Evolutionary conservation across 2,888 invertebrate genomes (phyloP), one percentile per base, ranked within the genome.

Genomic region (Agonopterix subpropinquella): DNA sequence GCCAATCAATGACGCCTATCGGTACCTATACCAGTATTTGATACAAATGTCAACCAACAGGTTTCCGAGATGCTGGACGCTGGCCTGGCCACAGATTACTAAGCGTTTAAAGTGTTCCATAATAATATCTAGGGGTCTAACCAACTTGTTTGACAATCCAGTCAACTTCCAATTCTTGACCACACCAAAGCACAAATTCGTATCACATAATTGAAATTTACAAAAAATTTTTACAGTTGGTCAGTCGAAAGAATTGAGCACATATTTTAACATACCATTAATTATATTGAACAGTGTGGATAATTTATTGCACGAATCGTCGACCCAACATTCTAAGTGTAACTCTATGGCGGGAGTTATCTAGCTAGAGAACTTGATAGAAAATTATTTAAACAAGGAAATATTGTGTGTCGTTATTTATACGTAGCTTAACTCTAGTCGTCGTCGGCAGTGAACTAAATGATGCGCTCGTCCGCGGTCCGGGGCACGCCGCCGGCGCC

Each of bases 191-290:
- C 67, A 63, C 63, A 60, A 70, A 64, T 65, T 69, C 66, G 66
- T 59, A 62, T 63, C 59, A 65, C 61, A 64, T 65, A 65, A 70
- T 64, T 56, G 58, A 59, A 59, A 60, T 58, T 71, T 75, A 77
- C 62, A 70, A 68, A 69, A 72, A 70, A 68, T 67, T 70, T 74
- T 78, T 80, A 81, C 71, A 85, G 78, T 85, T 85, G 85, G 85
- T 87, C 87, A 85, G 86, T 86, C 85, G 80, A 84, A 85, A 84
- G 80, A 75, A 80, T 86, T 87, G 86, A 88, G 87, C 86, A 72
- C 62, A 64, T 67, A 64, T 66, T 69, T 70, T 61, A 65, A 70
- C 62, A 61, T 64, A 64, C 56, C 77, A 73, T 73, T 68, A 71
- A 65, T 67, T 70, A 73, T 71, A 73, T 63, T 68, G 74, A 79